Evolutionary conservation across 64 coral and sea anemone species (phyloP).

Genomic region (Montipora capricornis): DNA sequence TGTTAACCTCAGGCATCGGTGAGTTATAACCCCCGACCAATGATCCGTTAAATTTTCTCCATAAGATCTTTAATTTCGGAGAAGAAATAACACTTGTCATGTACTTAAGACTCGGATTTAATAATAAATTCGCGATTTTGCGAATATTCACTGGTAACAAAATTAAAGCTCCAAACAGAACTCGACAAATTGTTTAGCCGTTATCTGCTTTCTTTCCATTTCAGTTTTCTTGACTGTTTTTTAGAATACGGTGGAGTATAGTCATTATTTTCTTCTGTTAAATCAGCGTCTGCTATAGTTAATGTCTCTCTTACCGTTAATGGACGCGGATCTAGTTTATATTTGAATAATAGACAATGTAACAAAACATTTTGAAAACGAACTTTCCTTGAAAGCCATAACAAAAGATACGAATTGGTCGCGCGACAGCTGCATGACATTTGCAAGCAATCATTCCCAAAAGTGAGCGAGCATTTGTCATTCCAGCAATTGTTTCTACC

Average conservation of each 20-base stretch:
- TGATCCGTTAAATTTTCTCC: neutral
- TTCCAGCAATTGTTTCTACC: no score
- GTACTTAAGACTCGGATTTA: no score
- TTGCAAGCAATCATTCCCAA: neutral
- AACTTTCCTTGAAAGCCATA: neutral
- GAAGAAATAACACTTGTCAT: no score
- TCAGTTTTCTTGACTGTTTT: no score
- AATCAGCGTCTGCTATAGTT: neutral
- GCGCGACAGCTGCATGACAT: neutral
- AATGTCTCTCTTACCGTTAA: neutral
- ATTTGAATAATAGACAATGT: neutral
- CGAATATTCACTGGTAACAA: no score
- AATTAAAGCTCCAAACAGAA: no score
- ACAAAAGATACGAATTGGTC: neutral
- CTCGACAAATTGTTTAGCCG: no score
- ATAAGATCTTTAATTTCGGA: neutral
- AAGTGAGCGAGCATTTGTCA: neutral
- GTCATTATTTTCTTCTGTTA: no score
- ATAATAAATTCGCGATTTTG: no score
- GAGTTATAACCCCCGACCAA: neutral
- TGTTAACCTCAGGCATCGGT: no score
- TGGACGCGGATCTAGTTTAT: neutral
- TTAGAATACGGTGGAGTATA: no score
- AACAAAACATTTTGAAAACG: neutral
- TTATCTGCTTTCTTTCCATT: no score